phyloP scores from a whole-genome alignment of 2,888 invertebrate species.

The Xestia rhomboidea region DNA sequence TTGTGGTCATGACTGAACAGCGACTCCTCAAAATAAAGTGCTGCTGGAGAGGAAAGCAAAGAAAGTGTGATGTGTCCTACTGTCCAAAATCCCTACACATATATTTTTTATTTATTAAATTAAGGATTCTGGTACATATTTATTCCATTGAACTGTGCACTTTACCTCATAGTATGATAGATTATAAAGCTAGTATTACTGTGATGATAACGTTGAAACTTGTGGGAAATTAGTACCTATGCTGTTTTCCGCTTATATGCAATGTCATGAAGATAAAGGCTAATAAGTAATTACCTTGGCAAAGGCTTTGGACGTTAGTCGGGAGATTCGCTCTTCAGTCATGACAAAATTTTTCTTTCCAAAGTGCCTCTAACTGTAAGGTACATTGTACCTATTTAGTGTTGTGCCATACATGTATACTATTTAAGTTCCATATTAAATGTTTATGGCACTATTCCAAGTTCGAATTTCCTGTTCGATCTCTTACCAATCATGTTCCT shows the following conservation, averaged over 20 bases:
- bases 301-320: conserved; percentile 3
- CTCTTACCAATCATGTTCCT: conserved; percentile 78
- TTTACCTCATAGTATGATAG: conserved; percentile 14
- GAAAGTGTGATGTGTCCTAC: conserved; percentile 19
- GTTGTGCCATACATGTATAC: conserved; percentile 79
- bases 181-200: conserved; percentile 29
- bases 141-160: conserved; percentile 19
- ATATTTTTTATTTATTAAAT: conserved; percentile 40
- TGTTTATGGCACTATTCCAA: conserved; percentile 68
- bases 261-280: conserved; percentile 12
- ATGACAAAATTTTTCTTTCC: conserved; percentile 63
- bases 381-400: conserved; percentile 69
- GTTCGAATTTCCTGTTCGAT: conserved; percentile 70
- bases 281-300: background rate
- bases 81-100: conserved; percentile 31
- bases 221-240: conserved; percentile 22
- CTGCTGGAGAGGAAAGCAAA: conserved; percentile 6
- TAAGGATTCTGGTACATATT: conserved; percentile 33
- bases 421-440: conserved; percentile 66
- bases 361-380: conserved; percentile 84
- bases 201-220: conserved; percentile 17
- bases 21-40: conserved; percentile 60
- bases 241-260: conserved; percentile 6
- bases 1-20: conserved; percentile 65
- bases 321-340: conserved; percentile 61